Evolutionary conservation across 2,888 invertebrate genomes (phyloP).

Genomic region (Leptopilina myrica): DNA sequence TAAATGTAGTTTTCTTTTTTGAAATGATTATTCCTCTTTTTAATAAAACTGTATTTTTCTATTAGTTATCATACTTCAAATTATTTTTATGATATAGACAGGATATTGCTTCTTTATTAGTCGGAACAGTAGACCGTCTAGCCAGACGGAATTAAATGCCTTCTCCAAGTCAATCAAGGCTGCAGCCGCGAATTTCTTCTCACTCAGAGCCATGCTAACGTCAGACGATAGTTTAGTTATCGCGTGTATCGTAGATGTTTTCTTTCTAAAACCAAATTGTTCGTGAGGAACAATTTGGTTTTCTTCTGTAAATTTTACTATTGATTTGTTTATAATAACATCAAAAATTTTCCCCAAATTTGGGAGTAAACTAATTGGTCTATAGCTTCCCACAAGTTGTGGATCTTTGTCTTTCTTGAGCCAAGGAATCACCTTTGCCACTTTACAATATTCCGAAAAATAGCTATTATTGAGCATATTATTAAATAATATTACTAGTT

Average conservation of each 20-base stretch:
- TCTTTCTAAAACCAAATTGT: conserved; percentile 5
- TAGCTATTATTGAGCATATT: conserved; percentile 8
- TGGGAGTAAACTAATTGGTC: conserved; percentile 22
- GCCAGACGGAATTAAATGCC: conserved; percentile 31
- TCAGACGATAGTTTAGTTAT: conserved; percentile 4
- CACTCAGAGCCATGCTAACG: background rate
- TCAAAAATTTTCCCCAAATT: conserved; percentile 35
- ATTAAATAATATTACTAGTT: conserved; percentile 1
- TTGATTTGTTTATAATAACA: conserved; percentile 7
- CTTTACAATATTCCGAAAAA: conserved; percentile 28
- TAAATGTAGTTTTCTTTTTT: too few species aligned
- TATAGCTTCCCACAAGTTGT: background rate
- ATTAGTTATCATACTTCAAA: background rate
- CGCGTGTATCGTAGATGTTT: conserved; percentile 24
- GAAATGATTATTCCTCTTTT: too few species aligned
- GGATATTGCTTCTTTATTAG: conserved; percentile 6
- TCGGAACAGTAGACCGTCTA: conserved; percentile 26
- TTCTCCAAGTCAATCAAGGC: conserved; percentile 33
- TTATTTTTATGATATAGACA: background rate
- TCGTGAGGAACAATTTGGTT: conserved; percentile 23
- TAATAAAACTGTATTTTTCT: too few species aligned
- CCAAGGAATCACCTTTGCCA: conserved; percentile 17
- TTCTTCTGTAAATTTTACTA: background rate
- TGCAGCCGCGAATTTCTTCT: background rate
- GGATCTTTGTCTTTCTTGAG: conserved; percentile 28